Evolutionary conservation across 2,888 invertebrate species (phyloP).

Genomic region (Bombylius discolor): DNA sequence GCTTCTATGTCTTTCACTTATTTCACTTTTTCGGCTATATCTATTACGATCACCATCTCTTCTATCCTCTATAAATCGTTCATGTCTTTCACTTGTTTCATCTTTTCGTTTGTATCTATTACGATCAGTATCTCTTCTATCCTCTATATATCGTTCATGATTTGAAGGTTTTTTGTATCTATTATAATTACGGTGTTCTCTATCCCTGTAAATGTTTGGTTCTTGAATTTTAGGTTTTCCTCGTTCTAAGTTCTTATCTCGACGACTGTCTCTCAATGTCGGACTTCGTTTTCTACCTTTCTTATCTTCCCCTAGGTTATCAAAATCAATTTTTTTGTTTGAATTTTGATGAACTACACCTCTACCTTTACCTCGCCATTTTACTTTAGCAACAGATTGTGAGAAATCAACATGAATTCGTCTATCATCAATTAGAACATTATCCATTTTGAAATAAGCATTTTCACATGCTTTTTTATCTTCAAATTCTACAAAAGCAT

Average conservation of each 20-base stretch:
- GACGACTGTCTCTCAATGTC: not conserved
- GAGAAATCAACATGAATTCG: slow-evolving; percentile 99
- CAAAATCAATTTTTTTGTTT: slow-evolving; percentile 10
- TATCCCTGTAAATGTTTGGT: not conserved
- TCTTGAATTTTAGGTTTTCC: not conserved
- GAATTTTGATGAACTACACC: slow-evolving; percentile 43
- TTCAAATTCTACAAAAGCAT: slow-evolving; percentile 97
- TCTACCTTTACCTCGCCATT: slow-evolving; percentile 79
- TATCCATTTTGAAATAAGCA: slow-evolving; percentile 99
- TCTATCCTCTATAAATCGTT: no score
- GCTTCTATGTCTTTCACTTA: not conserved
- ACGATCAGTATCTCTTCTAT: not conserved
- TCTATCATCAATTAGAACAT: slow-evolving; percentile 95
- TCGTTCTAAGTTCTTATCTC: not conserved
- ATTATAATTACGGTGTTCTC: slow-evolving; percentile 3
- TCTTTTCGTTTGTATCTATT: not conserved
- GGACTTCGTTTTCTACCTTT: slow-evolving; percentile 5
- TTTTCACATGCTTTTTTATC: slow-evolving; percentile 87
- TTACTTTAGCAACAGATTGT: slow-evolving; percentile 91
- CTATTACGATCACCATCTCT: not conserved
- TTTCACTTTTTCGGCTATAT: not conserved
- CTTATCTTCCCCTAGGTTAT: slow-evolving; percentile 4
- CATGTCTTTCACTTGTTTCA: not conserved
- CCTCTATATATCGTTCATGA: no score
- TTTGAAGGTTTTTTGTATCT: not conserved